Base-by-base conservation (phyloP, 2,113 vertebrate genomes). In the Galbula dea region DNA sequence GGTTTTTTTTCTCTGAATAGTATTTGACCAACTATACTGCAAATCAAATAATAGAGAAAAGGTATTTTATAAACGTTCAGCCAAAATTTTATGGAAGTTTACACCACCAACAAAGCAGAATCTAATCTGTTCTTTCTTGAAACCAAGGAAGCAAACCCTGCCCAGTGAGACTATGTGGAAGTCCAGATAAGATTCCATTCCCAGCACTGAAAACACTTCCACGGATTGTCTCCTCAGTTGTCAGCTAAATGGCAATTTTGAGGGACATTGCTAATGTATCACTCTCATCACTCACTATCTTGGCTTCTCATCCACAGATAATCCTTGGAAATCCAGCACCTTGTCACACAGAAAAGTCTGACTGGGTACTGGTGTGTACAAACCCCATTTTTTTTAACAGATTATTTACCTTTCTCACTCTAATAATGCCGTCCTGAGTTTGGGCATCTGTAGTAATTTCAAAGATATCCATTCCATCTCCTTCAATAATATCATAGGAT, bases 391-490 rank as follows among this genome's bases (percentile, higher is more conserved):
- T 79, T 73, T 37, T 24, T 24, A 86, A 71, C 34, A 86, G 51
- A 49, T 14, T 19, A 48, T 84, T 97, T 98, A 99, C 99, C 98
- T 98, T 99, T 97, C 98, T 99, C 62, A 99, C 97, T 75, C 98
- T 98, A 55, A 99, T 98, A 90, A 99, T 96, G 75, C 99, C 99
- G 30, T 99, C 99, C 93, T 99, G 99, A 46, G 98, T 98, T 92
- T 99, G 98, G 27, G 97, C 18, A 88, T 99, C 99, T 3, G 98
- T 98, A 13, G 98, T 93, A 57, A 99, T 99, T 97, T 99, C 99
- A 96, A 99, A 99, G 27, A 98, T 75, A 74, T 98, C 98, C 82
- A 97, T 98, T 62, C 99, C 99, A 41, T 99, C 99, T 84, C 99
- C 99, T 88, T 99, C 98, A 69, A 99, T 98, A 83, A 99, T 99